A percentile compares a stretch with the other conserved stretches of the same genome.
These are phyloP conservation scores for Drosophila kohkoa DNA, from an alignment of 1,140 invertebrate genomes.

Conservation along the genomic window DNA sequence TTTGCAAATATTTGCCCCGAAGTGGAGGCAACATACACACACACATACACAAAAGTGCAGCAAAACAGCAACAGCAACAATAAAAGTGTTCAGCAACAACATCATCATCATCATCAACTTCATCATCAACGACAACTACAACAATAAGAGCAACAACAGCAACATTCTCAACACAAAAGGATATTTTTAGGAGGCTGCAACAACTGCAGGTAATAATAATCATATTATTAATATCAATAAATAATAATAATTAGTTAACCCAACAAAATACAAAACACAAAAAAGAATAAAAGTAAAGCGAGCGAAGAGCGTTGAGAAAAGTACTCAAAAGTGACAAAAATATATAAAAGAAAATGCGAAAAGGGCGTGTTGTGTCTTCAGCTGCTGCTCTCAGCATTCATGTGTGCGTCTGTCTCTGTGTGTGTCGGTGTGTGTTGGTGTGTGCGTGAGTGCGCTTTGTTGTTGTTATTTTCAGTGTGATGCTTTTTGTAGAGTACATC, in stretches of 20 bases:
- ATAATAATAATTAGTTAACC: conserved; percentile 29
- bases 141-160: conserved; percentile 36
- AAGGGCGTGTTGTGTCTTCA: conserved; percentile 75
- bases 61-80: conserved; percentile 44
- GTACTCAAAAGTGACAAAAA: conserved; percentile 35
- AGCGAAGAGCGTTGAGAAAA: conserved; percentile 22
- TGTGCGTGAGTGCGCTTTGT: conserved; percentile 45
- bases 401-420: conserved; percentile 26
- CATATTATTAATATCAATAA: conserved; percentile 30
- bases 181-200: conserved; percentile 11
- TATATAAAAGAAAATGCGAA: conserved; percentile 60
- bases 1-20: conserved; percentile 27
- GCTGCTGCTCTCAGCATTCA: conserved; percentile 54
- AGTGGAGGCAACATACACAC: conserved; percentile 15
- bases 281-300: conserved; percentile 32
- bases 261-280: conserved; percentile 17
- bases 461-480: conserved; percentile 44
- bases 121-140: conserved; percentile 3
- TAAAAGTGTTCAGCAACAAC: conserved; percentile 30
- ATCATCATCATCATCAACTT: conserved; percentile 3
- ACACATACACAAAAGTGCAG: conserved; percentile 27
- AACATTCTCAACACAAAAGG: conserved; percentile 17
- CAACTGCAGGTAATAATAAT: conserved; percentile 4
- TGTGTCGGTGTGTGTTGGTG: conserved; percentile 30
- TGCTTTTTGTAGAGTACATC: conserved; percentile 47